These are phyloP conservation scores for Hecatera dysodea DNA, from an alignment of 2,888 invertebrate species.

Conservation along the genomic window DNA sequence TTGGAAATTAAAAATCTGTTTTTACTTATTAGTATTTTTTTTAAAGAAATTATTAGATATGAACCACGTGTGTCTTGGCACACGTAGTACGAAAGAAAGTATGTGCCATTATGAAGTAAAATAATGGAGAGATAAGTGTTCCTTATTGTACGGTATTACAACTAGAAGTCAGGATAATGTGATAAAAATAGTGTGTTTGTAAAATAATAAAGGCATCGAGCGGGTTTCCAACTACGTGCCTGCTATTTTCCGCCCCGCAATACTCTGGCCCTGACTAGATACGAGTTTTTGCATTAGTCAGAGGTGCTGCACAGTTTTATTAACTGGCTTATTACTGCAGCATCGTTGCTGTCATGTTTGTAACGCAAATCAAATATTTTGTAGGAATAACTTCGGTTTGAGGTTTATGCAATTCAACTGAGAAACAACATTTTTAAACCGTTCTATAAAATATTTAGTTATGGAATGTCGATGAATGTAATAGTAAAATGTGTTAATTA, in stretches of 20 bases:
- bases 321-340: constrained; percentile 12
- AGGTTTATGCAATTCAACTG: no score
- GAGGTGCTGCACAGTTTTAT: constrained; percentile 75
- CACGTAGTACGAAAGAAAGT: no score
- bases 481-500: no score
- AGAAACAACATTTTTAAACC: background rate
- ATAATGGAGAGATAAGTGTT: no score
- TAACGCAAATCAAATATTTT: background rate
- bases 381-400: no score
- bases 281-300: constrained; percentile 85
- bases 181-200: background rate
- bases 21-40: background rate
- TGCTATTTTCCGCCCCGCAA: constrained; percentile 79
- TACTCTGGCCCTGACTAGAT: constrained; percentile 80
- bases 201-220: constrained; percentile 24
- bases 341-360: background rate
- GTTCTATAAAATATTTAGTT: background rate
- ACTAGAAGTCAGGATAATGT: background rate
- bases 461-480: no score
- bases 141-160: background rate
- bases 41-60: background rate
- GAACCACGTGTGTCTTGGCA: background rate
- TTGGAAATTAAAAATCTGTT: background rate
- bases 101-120: no score
- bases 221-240: constrained; percentile 67